phyloP scores from a whole-genome alignment of 2,888 invertebrate species.

The Thysanoteuthis rhombus region DNA sequence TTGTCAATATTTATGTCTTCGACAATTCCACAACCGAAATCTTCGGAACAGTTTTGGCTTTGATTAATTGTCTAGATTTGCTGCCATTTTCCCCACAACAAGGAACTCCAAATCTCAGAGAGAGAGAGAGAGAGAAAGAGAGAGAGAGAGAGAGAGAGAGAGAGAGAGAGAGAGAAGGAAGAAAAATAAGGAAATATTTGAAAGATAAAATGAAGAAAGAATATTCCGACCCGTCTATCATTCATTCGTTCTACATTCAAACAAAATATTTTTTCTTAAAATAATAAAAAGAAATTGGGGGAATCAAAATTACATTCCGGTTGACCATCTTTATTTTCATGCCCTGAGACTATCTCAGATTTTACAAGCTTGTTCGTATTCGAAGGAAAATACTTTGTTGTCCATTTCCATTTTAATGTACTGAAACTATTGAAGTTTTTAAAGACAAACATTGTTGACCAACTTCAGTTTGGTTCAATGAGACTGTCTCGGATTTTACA shows the following conservation, averaged over 20 bases:
- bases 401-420: too few relatives aligned
- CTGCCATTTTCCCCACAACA: background rate
- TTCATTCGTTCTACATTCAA: background rate
- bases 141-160: too few relatives aligned
- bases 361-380: background rate
- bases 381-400: too few relatives aligned
- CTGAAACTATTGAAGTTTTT: too few relatives aligned
- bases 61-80: background rate
- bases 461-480: too few relatives aligned
- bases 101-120: background rate
- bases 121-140: background rate
- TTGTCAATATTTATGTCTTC: background rate
- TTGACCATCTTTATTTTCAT: background rate
- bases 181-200: background rate
- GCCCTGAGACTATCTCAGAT: background rate
- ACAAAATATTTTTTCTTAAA: background rate
- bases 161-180: too few relatives aligned
- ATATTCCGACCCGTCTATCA: background rate
- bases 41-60: background rate
- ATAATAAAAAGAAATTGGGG: background rate
- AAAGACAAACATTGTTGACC: too few relatives aligned
- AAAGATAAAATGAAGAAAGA: background rate
- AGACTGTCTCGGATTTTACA: too few relatives aligned
- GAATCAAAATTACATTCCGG: background rate
- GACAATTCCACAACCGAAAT: conserved; percentile 12